phyloP scores from a whole-genome alignment of 1,140 invertebrate species.

The Drosophila equinoxialis region DNA sequence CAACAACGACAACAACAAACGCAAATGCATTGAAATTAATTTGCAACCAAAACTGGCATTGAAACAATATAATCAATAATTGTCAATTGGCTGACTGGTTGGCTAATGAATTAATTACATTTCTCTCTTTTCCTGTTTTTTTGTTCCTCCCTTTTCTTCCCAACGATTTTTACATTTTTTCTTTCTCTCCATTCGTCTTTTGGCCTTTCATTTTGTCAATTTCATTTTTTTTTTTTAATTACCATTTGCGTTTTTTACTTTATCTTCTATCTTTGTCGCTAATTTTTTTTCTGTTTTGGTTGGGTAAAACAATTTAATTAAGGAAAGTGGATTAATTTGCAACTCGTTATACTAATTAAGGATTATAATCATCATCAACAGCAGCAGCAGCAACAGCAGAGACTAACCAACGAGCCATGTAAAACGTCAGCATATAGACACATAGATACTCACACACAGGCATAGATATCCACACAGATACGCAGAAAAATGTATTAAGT shows the following conservation, averaged over 20 bases:
- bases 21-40: conserved; percentile 60
- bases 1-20: conserved; percentile 2
- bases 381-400: conserved; percentile 36
- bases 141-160: conserved; percentile 6
- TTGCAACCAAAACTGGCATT: conserved; percentile 42
- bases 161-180: conserved; percentile 27
- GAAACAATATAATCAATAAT: conserved; percentile 78
- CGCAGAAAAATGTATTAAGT: conserved; percentile 31
- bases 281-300: conserved; percentile 30
- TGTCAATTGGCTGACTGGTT: conserved; percentile 70
- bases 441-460: not conserved
- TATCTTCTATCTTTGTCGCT: conserved; percentile 7
- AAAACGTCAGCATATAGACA: conserved; percentile 32
- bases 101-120: conserved; percentile 80
- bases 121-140: conserved; percentile 8
- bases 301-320: conserved; percentile 77
- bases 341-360: conserved; percentile 83
- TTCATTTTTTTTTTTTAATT: conserved; percentile 32
- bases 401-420: conserved; percentile 34
- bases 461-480: conserved; percentile 20
- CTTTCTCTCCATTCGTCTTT: conserved; percentile 22
- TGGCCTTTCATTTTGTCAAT: conserved; percentile 43
- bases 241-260: conserved; percentile 31
- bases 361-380: conserved; percentile 76
- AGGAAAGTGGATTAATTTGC: conserved; percentile 83